A percentile compares a stretch with the other conserved stretches of the same genome.
Evolutionary conservation across 2,888 invertebrate genomes (phyloP).

Genomic region (Galerucella calmariensis): DNA sequence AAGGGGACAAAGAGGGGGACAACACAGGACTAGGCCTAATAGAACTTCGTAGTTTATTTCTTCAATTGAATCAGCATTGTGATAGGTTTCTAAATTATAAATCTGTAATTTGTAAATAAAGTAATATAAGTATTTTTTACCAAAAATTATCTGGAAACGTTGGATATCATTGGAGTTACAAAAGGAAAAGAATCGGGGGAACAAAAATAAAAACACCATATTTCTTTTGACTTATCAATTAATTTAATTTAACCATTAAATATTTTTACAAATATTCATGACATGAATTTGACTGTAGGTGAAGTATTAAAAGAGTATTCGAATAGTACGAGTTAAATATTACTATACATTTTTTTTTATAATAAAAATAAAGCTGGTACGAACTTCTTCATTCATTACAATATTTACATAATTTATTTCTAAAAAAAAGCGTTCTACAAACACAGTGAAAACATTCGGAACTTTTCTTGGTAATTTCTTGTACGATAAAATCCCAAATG

Average conservation of each 20-base stretch:
- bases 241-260: slow-evolving; percentile 34
- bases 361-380: slow-evolving; percentile 45
- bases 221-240: slow-evolving; percentile 15
- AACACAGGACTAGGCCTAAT: slow-evolving; percentile 61
- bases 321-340: slow-evolving; percentile 47
- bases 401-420: slow-evolving; percentile 43
- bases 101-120: slow-evolving; percentile 30
- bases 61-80: slow-evolving; percentile 15
- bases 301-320: slow-evolving; percentile 52
- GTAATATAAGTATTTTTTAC: slow-evolving; percentile 11
- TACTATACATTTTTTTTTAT: slow-evolving; percentile 46
- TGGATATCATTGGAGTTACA: neutral
- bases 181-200: neutral
- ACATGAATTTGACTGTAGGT: slow-evolving; percentile 32
- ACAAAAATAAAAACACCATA: slow-evolving; percentile 4
- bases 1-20: slow-evolving; percentile 60
- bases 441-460: slow-evolving; percentile 30
- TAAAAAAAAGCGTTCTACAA: slow-evolving; percentile 40
- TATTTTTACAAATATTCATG: slow-evolving; percentile 37
- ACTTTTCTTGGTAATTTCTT: slow-evolving; percentile 7
- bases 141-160: neutral
- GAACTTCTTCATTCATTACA: slow-evolving; percentile 45
- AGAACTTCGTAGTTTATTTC: slow-evolving; percentile 45
- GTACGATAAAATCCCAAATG: neutral
- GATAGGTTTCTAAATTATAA: slow-evolving; percentile 25